Base-by-base conservation (phyloP, 2,113 vertebrate genomes). In the Cisticola juncidis region DNA sequence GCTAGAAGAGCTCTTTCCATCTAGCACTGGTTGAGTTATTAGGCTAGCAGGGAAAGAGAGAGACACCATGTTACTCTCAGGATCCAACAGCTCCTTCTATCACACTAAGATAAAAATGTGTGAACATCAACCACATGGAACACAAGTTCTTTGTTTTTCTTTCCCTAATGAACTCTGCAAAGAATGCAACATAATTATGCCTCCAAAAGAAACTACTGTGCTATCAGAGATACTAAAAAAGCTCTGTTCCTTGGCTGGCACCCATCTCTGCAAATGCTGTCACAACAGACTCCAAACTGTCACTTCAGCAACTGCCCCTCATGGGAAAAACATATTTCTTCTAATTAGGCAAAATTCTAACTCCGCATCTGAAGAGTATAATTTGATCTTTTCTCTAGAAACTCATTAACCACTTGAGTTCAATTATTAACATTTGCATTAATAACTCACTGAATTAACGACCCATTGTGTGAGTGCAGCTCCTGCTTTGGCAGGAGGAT, bases 261-360 rank as follows among this genome's bases (percentile, higher is more conserved):
- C 88, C 79, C 95, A 94, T 93, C 85, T 81, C 94, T 68, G 93
- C 72, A 88, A 93, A 86, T 12, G 72, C 95, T 96, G 92, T 92
- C 95, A 96, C 85, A 97, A 94, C 90, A 88, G 82, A 45, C 79
- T 96, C 90, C 88, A 90, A 95, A 93, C 88, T 95, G 90, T 88
- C 95, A 88, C 79, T 94, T 93, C 93, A 93, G 85, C 76, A 96
- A 95, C 90, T 96, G 95, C 90, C 94, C 95, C 68, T 78, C 90
- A 81, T 1, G 7, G 71, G 81, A 93, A 95, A 94, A 96, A 95
- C 85, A 86, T 86, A 93, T 94, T 93, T 95, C 85, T 94, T 92
- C 92, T 90, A 93, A 96, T 97, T 92, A 96, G 92, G 38, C 69
- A 71, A 90, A 97, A 95, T 90, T 92, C 92, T 83, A 94, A 77